Conservation (phyloP, 2,888 invertebrate species). For the Notodonta ziczac region DNA sequence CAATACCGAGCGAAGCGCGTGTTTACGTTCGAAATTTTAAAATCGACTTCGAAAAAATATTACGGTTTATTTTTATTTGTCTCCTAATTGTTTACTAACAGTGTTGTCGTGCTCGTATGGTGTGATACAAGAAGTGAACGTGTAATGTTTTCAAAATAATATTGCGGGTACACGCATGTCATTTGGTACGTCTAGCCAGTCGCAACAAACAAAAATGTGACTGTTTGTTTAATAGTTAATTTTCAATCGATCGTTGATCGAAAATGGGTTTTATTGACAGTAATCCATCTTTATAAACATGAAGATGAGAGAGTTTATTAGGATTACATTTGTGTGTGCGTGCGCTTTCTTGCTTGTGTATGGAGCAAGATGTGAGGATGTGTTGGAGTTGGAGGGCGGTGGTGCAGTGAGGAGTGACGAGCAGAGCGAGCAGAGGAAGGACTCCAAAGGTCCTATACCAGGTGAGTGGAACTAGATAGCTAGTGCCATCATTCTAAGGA, state of each 20-base stretch:
- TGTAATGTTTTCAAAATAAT: constrained; percentile 42
- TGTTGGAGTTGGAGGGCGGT: constrained; percentile 45
- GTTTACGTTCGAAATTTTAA: constrained; percentile 45
- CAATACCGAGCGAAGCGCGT: constrained; percentile 58
- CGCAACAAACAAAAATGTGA: constrained; percentile 78
- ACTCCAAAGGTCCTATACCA: constrained; percentile 61
- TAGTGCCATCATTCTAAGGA: constrained; percentile 1
- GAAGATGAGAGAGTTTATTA: constrained; percentile 76
- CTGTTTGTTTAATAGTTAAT: constrained; percentile 58
- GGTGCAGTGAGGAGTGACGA: constrained; percentile 41
- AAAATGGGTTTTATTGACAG: constrained; percentile 66
- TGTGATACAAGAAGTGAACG: constrained; percentile 41
- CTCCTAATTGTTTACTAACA: constrained; percentile 21
- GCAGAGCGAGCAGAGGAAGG: constrained; percentile 59
- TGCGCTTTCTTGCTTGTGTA: constrained; percentile 66
- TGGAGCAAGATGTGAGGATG: constrained; percentile 64
- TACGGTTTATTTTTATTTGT: constrained; percentile 32
- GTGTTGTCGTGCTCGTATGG: constrained; percentile 32
- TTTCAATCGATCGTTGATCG: constrained; percentile 49
- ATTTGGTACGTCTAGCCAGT: constrained; percentile 51
- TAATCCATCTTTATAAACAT: constrained; percentile 52
- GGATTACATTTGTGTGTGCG: constrained; percentile 71
- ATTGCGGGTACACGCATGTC: constrained; percentile 45
- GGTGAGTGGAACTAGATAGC: constrained; percentile 48
- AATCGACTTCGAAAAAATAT: constrained; percentile 48